Evolutionary conservation across 2,888 invertebrate species (phyloP).

Genomic region (Zhuqinia jingwanae): DNA sequence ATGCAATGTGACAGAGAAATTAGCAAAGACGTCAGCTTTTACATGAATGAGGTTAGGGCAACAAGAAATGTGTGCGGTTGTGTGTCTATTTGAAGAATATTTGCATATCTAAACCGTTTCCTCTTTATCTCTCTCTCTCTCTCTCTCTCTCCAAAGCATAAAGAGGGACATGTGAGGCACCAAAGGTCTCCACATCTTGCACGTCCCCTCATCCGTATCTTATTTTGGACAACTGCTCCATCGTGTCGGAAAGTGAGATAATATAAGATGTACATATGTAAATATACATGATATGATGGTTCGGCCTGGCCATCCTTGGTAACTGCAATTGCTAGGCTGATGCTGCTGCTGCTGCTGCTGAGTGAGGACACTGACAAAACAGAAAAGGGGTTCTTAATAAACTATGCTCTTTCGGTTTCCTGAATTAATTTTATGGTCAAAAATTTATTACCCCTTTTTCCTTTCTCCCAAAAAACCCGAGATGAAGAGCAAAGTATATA

Average conservation of each 20-base stretch:
- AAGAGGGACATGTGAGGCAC: conserved; percentile 31
- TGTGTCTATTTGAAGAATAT: conserved; percentile 61
- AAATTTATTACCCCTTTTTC: conserved; percentile 74
- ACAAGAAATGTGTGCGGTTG: conserved; percentile 64
- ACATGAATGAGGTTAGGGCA: conserved; percentile 60
- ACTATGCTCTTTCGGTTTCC: conserved; percentile 75
- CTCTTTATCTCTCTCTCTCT: conserved; percentile 76
- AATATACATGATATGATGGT: conserved; percentile 15
- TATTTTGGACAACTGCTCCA: conserved; percentile 28
- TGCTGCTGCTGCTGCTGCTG: conserved; percentile 14
- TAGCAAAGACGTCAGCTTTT: conserved; percentile 36
- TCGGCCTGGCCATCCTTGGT: no score
- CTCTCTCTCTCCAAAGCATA: conserved; percentile 20
- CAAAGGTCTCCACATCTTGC: conserved; percentile 16
- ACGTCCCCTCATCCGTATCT: conserved; percentile 44
- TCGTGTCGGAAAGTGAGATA: conserved; percentile 36
- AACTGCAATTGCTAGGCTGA: no score
- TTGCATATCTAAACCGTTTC: conserved; percentile 79
- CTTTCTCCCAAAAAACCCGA: conserved; percentile 32
- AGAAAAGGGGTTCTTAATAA: conserved; percentile 72
- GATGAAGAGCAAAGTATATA: conserved; percentile 13
- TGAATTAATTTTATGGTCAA: conserved; percentile 78
- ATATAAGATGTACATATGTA: conserved; percentile 46
- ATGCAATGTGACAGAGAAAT: conserved; percentile 33
- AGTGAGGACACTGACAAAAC: conserved; percentile 15